These are phyloP conservation scores for Columba guinea DNA, from an alignment of 2,797 vertebrate species.

Conservation along the genomic window DNA sequence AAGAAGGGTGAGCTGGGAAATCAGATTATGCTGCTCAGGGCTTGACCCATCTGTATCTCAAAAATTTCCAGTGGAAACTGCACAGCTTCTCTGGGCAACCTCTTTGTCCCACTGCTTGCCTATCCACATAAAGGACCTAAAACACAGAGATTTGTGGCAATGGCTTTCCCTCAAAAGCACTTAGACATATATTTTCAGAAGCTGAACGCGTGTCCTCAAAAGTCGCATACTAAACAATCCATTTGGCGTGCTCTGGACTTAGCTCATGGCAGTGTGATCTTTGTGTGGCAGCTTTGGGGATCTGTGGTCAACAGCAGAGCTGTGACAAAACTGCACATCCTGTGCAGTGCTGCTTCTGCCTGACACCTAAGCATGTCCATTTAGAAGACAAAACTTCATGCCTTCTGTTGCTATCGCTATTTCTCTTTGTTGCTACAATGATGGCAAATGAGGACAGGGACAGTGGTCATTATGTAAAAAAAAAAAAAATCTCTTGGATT, in stretches of 20 bases:
- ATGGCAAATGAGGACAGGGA: neutral
- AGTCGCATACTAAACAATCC: neutral
- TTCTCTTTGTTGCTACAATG: neutral
- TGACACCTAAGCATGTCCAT: neutral
- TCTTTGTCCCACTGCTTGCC: neutral
- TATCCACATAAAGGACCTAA: rapidly evolving
- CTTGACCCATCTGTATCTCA: neutral
- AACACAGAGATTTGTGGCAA: neutral
- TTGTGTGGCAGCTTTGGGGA: neutral
- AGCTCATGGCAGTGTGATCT: neutral
- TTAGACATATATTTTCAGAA: neutral
- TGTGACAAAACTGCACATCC: neutral
- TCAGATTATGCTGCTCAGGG: neutral
- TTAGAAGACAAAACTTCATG: neutral
- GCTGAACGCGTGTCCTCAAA: neutral
- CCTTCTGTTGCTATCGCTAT: neutral
- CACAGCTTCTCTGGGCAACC: neutral
- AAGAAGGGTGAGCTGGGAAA: neutral
- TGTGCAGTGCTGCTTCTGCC: neutral
- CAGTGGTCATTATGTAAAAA: neutral
- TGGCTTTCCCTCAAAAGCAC: neutral
- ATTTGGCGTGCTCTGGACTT: neutral
- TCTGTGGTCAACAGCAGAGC: neutral
- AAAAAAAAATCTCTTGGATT: neutral
- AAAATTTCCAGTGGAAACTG: neutral